Conservation (phyloP, 2,797 vertebrate genomes). For the Tangara arthus region DNA sequence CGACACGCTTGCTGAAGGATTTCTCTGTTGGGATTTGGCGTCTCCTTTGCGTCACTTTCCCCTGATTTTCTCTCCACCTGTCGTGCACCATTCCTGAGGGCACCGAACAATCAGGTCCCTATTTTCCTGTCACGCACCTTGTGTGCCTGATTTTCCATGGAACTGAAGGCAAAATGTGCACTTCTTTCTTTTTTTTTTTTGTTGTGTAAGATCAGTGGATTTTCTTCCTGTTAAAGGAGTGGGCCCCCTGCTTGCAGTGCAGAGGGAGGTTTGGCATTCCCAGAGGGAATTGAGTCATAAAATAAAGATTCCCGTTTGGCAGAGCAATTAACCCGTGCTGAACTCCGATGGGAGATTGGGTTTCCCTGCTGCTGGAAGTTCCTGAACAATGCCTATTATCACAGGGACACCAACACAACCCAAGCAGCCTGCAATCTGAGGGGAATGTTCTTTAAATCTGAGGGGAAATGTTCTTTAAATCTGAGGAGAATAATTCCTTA, state of each 20-base stretch:
- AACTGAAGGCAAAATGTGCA: neutral
- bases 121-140: constrained; percentile 59
- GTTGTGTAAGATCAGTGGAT: neutral
- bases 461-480: no score
- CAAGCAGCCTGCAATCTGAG: neutral
- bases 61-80: constrained; percentile 54
- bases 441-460: neutral
- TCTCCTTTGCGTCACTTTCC: constrained; percentile 17
- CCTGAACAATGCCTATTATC: neutral
- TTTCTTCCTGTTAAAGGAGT: neutral
- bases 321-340: constrained; percentile 57
- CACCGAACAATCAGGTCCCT: constrained; percentile 25
- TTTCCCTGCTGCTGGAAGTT: constrained; percentile 62
- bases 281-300: constrained; percentile 11
- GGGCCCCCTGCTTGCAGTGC: neutral
- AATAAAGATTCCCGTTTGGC: constrained; percentile 23
- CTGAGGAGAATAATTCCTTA: rapidly evolving
- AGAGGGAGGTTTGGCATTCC: constrained; percentile 27
- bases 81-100: neutral
- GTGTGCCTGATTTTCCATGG: constrained; percentile 47
- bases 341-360: constrained; percentile 6
- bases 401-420: neutral
- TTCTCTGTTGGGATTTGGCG: neutral
- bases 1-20: neutral
- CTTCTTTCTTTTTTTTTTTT: neutral